phyloP scores from a whole-genome alignment of 2,113 vertebrate species.

The Aphyosemion australe region DNA sequence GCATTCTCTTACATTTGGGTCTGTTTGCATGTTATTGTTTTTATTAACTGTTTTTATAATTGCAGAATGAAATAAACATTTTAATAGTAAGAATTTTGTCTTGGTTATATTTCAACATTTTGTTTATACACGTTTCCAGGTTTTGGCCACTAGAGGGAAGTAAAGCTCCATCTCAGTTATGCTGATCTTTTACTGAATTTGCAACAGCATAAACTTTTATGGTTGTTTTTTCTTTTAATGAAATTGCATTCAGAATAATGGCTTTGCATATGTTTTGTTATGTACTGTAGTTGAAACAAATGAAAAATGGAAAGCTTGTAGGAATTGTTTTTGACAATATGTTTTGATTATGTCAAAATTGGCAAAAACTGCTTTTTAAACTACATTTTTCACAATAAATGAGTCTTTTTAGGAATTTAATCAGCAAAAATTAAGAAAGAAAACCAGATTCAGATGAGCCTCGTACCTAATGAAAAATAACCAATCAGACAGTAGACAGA shows the following conservation, averaged over 20 bases:
- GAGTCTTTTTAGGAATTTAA: too few relatives aligned
- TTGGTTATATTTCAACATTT: too few relatives aligned
- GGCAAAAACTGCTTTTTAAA: too few relatives aligned
- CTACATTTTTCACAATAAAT: too few relatives aligned
- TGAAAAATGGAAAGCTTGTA: too few relatives aligned
- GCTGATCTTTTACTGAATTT: neutral
- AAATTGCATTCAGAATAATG: neutral
- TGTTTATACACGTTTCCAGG: conserved; percentile 11
- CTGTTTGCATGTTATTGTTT: conserved; percentile 51
- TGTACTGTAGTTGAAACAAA: too few relatives aligned
- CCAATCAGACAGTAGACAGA: neutral
- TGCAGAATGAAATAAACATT: conserved; percentile 59
- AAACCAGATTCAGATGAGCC: neutral
- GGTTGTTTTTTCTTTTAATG: neutral
- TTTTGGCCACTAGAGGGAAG: conserved; percentile 59
- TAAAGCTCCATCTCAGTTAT: conserved; percentile 12
- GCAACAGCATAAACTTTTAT: neutral
- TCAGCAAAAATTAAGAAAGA: too few relatives aligned
- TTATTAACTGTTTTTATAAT: conserved; percentile 41
- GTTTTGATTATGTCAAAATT: too few relatives aligned
- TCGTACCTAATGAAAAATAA: neutral
- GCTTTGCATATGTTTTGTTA: too few relatives aligned
- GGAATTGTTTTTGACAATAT: too few relatives aligned
- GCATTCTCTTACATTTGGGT: conserved; percentile 30
- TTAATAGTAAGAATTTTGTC: conserved; percentile 32